Evolutionary conservation across 2,113 vertebrate genomes (phyloP), one percentile per base, ranked within the genome.

Genomic region (Saimiri boliviensis): DNA sequence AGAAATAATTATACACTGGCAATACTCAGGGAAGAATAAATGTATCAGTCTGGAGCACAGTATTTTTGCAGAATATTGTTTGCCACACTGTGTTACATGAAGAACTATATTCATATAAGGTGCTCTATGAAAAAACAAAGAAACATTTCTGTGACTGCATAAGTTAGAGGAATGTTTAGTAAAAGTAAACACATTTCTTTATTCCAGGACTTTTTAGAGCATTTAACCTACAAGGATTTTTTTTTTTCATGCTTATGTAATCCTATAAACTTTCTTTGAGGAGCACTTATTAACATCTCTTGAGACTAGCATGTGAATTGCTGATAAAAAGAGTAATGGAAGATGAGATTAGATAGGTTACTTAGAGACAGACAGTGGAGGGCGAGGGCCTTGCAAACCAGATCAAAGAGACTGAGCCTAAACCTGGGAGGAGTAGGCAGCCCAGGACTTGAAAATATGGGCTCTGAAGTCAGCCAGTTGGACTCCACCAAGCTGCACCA

Each of bases 401-500:
- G 37, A n/a, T 35, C 35, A 32, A 23, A 14, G 6, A 23, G 1
- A 30, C 7, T 86, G 58, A 49, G 35, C n/a, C 47, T 52, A 17
- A 58, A 32, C 16, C 11, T 66, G 32, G 47, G 21, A 47, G 27
- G 3, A 76, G 8, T 56, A 17, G 16, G 7, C 4, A 2, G 8
- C 2, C 1, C 1, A 32, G 21, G 25, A 70, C 2, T 21, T 88
- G 37, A 74, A 9, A 63, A 21, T 0, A 13, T 10, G 16, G 3
- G 2, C 23, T 80, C 16, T 17, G 8, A 14, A 21, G 5, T 10
- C 9, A 27, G 7, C 11, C 3, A 1, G 17, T 8, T 17, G 5
- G 63, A 0, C 1, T 12, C 14, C 8, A 32, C 11, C 19, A 74
- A 40, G 2, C 32, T 12, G 14, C 7, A 20, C 32, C 4, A 8